Evolutionary conservation across 1,140 invertebrate genomes (phyloP).

Genomic region (Drosophila grimshawi): DNA sequence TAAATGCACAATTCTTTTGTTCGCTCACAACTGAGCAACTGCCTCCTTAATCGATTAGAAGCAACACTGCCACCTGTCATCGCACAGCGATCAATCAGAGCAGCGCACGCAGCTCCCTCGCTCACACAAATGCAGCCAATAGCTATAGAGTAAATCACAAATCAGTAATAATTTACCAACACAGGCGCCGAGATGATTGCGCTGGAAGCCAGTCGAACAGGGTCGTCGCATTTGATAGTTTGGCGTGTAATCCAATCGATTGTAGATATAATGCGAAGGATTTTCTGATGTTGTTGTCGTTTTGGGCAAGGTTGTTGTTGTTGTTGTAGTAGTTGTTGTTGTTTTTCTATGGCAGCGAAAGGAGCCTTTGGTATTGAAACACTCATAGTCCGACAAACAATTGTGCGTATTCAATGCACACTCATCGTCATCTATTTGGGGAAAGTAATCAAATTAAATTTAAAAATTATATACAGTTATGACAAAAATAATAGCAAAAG

Average conservation of each 20-base stretch:
- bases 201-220: conserved; percentile 67
- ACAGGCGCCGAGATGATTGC: conserved; percentile 76
- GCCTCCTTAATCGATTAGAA: too few species aligned
- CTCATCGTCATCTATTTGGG: conserved; percentile 93
- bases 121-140: neutral
- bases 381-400: conserved; percentile 92
- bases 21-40: too few species aligned
- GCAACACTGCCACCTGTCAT: too few species aligned
- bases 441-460: too few species aligned
- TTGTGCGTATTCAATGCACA: conserved; percentile 92
- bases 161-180: conserved; percentile 55
- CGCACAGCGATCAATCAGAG: too few species aligned
- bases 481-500: too few species aligned
- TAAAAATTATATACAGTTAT: too few species aligned
- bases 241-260: conserved; percentile 21
- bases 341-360: conserved; percentile 73
- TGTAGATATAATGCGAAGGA: conserved; percentile 10
- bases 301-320: conserved; percentile 54
- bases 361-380: conserved; percentile 89
- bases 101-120: too few species aligned
- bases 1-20: too few species aligned
- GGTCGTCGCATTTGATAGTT: conserved; percentile 17
- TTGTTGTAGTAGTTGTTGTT: conserved; percentile 51
- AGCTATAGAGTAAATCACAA: neutral
- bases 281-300: conserved; percentile 24